Percentiles rank a stretch among this genome's conserved stretches.
Conservation (phyloP, 2,888 invertebrate species). For the Nemotelus pantherinus region DNA sequence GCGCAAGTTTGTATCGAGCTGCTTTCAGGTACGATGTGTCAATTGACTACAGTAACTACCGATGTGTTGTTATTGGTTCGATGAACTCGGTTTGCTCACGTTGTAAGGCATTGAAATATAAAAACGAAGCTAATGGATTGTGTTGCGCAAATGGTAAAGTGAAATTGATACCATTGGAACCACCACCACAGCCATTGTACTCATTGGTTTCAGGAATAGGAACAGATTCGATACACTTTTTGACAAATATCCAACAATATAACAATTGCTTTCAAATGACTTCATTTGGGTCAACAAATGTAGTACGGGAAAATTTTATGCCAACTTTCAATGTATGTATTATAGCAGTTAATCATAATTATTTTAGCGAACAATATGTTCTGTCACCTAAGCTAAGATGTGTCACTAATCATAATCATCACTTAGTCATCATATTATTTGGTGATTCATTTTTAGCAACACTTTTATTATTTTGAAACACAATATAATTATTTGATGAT, state of each 20-base stretch:
- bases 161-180: conserved; percentile 27
- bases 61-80: conserved; percentile 13
- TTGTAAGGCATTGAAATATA: conserved; percentile 29
- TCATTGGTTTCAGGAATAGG: conserved; percentile 21
- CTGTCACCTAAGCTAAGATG: conserved; percentile 9
- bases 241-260: conserved; percentile 29
- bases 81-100: conserved; percentile 16
- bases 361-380: conserved; percentile 12
- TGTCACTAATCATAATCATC: conserved; percentile 11
- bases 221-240: conserved; percentile 8
- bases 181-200: conserved; percentile 31
- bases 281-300: conserved; percentile 31
- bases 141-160: conserved; percentile 40
- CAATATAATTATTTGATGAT: too few species aligned
- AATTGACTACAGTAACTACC: conserved; percentile 38
- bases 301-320: conserved; percentile 23
- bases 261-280: conserved; percentile 36
- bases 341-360: conserved; percentile 9
- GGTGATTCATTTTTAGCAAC: neutral
- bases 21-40: conserved; percentile 35
- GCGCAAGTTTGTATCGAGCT: too few species aligned
- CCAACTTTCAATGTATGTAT: conserved; percentile 9
- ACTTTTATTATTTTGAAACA: neutral
- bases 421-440: conserved; percentile 4
- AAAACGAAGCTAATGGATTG: conserved; percentile 31